Base-by-base conservation (phyloP, 2,888 invertebrate species). In the Disparrhopalites patrizii region DNA sequence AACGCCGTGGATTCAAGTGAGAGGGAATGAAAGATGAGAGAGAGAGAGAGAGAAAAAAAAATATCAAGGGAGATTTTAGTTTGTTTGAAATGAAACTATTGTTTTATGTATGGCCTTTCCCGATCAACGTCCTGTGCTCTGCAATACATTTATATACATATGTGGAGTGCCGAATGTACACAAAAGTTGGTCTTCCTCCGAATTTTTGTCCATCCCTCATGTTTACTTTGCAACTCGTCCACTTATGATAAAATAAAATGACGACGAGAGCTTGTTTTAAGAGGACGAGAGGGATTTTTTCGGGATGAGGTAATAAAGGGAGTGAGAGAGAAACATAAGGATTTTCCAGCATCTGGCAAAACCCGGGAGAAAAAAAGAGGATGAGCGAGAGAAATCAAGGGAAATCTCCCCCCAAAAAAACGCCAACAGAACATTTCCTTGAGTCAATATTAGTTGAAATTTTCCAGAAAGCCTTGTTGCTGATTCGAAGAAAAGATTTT, bases 361-460 rank as follows among this genome's bases (percentile, higher is more conserved):
- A 36, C 8, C 7, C 8, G 36, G 8, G 7, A 10, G 36, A 10
- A 36, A 36, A 15, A 36, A 36, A 15, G 36, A 36, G 8, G 36
- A 10, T 36, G 36, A 15, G 15, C 36, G 7, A 15, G 36, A 36
- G 36, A 15, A 15, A 15, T 10, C 15, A 15, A 36, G 36, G 36
- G n/a, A n/a, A n/a, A n/a, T n/a, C n/a, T n/a, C 36, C 15, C 36
- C 15, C n/a, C 43, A n/a, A 43, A 20, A 43, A 18, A 18, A 18
- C 15, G n/a, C 15, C 5, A 43, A 15, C 15, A 43, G 43, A 43
- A 43, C 43, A 15, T 43, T 43, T 43, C 43, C 43, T 43, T 43
- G 20, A 43, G 43, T 43, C 43, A 43, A 43, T 43, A 43, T 43
- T 43, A n/a, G n/a, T n/a, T n/a, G n/a, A n/a, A n/a, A n/a, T n/a